Evolutionary conservation across 2,797 vertebrate genomes (phyloP), one percentile per base, ranked within the genome.

Genomic region (Cryptoprocta ferox): DNA sequence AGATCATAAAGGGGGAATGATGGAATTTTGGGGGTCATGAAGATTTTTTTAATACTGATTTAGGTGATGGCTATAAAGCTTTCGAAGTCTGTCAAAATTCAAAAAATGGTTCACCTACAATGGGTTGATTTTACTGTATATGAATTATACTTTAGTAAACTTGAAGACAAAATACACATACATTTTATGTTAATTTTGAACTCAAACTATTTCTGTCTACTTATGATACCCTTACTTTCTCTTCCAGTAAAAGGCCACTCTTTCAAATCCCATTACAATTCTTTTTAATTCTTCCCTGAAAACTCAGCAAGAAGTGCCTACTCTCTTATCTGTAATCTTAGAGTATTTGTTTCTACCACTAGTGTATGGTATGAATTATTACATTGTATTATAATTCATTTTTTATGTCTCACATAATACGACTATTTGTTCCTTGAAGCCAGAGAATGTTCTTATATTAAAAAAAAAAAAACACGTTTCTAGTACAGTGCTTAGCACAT

Each of bases 31-130:
- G 14, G 28, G 7, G n/a, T 19, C 4, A 65, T 39, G 9, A 71
- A 85, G 83, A 86, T 15, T 78, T 75, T 79, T 92, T 56, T 59
- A 81, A 89, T 85, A 66, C 88, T 93, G 5, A 91, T 91, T 93
- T 84, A 87, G 13, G 26, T 80, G 6, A 11, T 59, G 73, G 48
- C 7, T 66, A 2, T 12, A 73, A 92, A 95, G 91, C 0, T 82
- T 26, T 21, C 9, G 35, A 35, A 87, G 35, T 82, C 16, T 66
- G 14, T 78, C 35, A 91, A 82, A 66, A 91, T 56, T 79, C 21
- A 81, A 18, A 83, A 26, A 66, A 59, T 18, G 13, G 7, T 37
- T 61, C 0, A 92, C 2, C 8, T 53, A 26, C 28, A 75, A 78
- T 81, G 19, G 19, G 19, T 53, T 3, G 2, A 80, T 75, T 92